phyloP scores from a whole-genome alignment of 2,113 vertebrate genomes.

The Cathartes aura region DNA sequence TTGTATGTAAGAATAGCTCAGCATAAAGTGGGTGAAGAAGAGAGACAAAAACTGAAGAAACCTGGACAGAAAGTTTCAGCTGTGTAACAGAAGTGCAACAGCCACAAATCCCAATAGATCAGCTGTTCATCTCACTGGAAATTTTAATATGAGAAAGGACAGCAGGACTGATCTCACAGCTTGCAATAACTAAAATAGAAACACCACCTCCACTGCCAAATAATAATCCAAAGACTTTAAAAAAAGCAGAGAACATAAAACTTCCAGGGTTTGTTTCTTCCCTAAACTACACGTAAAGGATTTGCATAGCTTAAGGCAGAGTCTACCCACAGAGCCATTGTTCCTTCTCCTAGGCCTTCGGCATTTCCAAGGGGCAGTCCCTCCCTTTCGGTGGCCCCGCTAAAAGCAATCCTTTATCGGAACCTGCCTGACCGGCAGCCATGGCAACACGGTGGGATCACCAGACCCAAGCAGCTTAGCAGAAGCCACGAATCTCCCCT shows the following conservation, averaged over 20 bases:
- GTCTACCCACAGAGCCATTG: background rate
- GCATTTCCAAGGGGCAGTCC: background rate
- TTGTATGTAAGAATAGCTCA: accelerated
- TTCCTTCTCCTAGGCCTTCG: background rate
- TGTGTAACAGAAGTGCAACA: background rate
- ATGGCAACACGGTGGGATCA: background rate
- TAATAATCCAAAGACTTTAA: background rate
- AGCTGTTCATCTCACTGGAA: background rate
- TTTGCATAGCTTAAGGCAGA: background rate
- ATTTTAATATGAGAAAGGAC: background rate
- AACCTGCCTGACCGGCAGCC: background rate
- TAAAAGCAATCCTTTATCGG: background rate
- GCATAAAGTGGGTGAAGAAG: background rate
- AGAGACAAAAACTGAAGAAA: background rate
- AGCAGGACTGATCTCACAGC: background rate
- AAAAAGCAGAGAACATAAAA: background rate
- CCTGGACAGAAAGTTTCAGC: background rate
- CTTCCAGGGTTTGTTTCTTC: background rate
- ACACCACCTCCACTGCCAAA: background rate
- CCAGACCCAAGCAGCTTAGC: background rate
- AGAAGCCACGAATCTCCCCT: background rate
- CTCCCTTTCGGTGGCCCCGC: background rate
- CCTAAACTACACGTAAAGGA: background rate
- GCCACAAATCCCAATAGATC: background rate
- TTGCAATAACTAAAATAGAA: background rate